Conservation (phyloP, 2,113 vertebrate species). For the Merops nubicus region DNA sequence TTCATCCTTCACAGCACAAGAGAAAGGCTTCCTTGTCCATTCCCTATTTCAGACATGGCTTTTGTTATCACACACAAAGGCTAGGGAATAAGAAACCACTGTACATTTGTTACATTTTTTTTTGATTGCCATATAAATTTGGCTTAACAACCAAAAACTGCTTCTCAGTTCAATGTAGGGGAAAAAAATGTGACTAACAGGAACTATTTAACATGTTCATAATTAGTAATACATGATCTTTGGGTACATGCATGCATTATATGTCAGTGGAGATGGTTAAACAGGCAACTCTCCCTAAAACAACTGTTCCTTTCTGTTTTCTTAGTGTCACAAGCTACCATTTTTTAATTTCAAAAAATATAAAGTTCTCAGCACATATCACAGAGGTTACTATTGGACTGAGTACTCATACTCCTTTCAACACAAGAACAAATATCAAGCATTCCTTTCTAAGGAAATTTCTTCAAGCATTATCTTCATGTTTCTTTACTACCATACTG, state of each 20-base stretch:
- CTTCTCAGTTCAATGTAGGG: neutral
- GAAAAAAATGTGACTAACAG: neutral
- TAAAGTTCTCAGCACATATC: neutral
- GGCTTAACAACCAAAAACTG: neutral
- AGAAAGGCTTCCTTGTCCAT: neutral
- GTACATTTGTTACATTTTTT: neutral
- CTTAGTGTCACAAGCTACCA: neutral
- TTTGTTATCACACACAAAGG: neutral
- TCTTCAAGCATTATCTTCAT: neutral
- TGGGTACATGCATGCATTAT: neutral
- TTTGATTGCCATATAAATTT: neutral
- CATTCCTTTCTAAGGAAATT: neutral
- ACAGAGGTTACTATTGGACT: neutral
- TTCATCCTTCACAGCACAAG: neutral
- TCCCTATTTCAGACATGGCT: neutral
- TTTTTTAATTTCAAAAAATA: neutral
- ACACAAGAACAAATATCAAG: neutral
- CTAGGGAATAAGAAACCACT: neutral
- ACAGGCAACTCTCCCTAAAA: neutral
- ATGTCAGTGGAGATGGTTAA: neutral
- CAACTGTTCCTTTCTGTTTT: neutral
- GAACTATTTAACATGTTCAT: neutral
- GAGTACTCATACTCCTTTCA: neutral
- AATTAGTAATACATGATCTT: neutral
- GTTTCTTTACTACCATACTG: neutral